phyloP scores from a whole-genome alignment of 2,888 invertebrate genomes.

The Congeria kusceri region DNA sequence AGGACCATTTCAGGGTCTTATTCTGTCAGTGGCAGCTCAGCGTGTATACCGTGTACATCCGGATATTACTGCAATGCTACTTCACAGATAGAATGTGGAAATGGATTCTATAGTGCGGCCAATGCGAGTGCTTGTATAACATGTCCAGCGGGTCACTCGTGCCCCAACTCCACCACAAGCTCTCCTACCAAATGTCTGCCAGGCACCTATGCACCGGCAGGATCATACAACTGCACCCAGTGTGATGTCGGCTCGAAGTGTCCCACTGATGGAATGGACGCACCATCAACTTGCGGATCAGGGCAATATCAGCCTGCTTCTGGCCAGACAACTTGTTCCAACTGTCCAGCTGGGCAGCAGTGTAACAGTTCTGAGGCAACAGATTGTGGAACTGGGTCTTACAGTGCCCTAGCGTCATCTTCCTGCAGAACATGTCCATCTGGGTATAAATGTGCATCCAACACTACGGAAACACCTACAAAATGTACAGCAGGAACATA shows the following conservation, averaged over 20 bases:
- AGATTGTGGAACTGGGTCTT: conserved; percentile 47
- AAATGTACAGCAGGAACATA: conserved; percentile 46
- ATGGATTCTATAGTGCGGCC: conserved; percentile 65
- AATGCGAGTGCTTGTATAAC: conserved; percentile 41
- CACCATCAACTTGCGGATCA: conserved; percentile 54
- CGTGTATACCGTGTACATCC: conserved; percentile 75
- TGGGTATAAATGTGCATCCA: conserved; percentile 26
- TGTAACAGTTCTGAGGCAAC: conserved; percentile 1
- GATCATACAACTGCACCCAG: conserved; percentile 48
- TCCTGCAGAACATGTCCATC: conserved; percentile 18
- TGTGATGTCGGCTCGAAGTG: conserved; percentile 54
- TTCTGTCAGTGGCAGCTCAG: conserved; percentile 53
- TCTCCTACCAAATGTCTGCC: conserved; percentile 31
- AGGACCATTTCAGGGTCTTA: neutral
- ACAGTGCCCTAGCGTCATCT: conserved; percentile 59
- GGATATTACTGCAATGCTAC: conserved; percentile 68
- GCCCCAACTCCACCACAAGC: conserved; percentile 13
- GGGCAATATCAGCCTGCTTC: conserved; percentile 49
- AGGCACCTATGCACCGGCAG: conserved; percentile 52
- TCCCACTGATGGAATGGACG: conserved; percentile 26
- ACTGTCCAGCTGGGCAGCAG: conserved; percentile 67
- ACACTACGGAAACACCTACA: conserved; percentile 7
- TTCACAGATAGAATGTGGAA: conserved; percentile 21
- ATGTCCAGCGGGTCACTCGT: conserved; percentile 54
- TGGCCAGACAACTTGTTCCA: conserved; percentile 65